These are phyloP conservation scores for Tetrapedia diversipes DNA, from an alignment of 2,888 invertebrate genomes.

Conservation along the genomic window DNA sequence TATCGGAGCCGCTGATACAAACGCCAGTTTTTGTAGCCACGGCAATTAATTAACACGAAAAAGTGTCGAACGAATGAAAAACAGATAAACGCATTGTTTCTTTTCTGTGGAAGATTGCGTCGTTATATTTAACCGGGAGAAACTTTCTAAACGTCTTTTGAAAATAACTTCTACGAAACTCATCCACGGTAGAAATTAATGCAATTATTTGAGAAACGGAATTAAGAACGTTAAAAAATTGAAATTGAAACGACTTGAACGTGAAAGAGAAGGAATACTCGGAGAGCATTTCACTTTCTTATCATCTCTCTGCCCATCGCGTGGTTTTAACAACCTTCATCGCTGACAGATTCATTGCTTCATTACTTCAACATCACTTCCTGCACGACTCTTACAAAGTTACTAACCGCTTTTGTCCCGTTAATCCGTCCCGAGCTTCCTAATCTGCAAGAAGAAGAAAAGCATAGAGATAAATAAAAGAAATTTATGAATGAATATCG, in stretches of 20 bases:
- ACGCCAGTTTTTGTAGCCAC: slow-evolving; percentile 24
- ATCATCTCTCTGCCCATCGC: slow-evolving; percentile 37
- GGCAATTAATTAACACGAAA: slow-evolving; percentile 54
- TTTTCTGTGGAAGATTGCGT: not conserved
- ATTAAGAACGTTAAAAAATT: no score
- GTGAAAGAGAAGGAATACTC: no score
- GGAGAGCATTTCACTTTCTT: slow-evolving; percentile 51
- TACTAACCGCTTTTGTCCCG: not conserved
- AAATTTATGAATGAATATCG: not conserved
- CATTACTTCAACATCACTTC: slow-evolving; percentile 52
- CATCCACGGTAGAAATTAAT: not conserved
- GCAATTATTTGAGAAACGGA: not conserved
- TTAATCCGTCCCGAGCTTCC: not conserved
- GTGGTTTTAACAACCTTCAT: slow-evolving; percentile 54
- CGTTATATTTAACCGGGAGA: not conserved
- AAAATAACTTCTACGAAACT: not conserved
- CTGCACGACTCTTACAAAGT: slow-evolving; percentile 43
- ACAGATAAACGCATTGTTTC: slow-evolving; percentile 27
- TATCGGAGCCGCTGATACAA: slow-evolving; percentile 42
- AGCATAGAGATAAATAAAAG: no score
- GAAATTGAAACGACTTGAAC: not conserved
- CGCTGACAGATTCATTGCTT: slow-evolving; percentile 48
- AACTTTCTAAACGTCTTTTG: not conserved
- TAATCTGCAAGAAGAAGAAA: no score
- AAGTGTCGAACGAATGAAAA: slow-evolving; percentile 24